Conservation (phyloP, 2,888 invertebrate genomes). For the Stenurella melanura region DNA sequence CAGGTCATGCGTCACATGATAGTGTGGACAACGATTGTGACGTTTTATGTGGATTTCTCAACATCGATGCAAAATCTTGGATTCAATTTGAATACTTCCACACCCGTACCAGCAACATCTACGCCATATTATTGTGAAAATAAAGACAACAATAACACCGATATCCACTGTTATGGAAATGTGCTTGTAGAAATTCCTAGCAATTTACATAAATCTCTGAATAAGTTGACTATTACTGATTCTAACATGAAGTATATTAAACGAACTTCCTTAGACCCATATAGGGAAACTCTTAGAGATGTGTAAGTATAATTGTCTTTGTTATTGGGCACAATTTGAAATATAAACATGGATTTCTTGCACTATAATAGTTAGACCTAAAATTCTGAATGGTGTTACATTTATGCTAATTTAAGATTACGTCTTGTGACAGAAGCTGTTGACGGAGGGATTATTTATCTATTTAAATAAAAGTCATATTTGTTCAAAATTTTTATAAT, state of each 20-base stretch:
- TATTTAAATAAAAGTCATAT: too few relatives aligned
- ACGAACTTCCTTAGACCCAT: constrained; percentile 66
- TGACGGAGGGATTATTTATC: too few relatives aligned
- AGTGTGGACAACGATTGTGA: constrained; percentile 39
- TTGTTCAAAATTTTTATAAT: too few relatives aligned
- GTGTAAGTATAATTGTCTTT: constrained; percentile 66
- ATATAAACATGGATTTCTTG: not conserved
- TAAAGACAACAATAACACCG: constrained; percentile 54
- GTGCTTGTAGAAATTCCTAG: constrained; percentile 65
- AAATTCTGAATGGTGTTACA: too few relatives aligned
- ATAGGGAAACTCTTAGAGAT: constrained; percentile 68
- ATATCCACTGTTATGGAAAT: constrained; percentile 66
- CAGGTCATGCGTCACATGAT: constrained; percentile 53
- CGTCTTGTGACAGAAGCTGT: too few relatives aligned
- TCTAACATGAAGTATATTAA: constrained; percentile 66
- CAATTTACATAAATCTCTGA: constrained; percentile 63
- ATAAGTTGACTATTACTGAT: constrained; percentile 68
- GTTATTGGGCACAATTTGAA: not conserved
- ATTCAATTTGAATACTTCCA: not conserved
- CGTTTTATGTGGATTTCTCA: constrained; percentile 34
- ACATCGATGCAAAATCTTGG: constrained; percentile 25
- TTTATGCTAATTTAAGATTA: too few relatives aligned
- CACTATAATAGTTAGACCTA: too few relatives aligned
- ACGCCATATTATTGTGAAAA: constrained; percentile 50
- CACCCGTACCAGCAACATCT: constrained; percentile 21